phyloP scores from a whole-genome alignment of 2,888 invertebrate species.

The Cactoblastis cactorum region DNA sequence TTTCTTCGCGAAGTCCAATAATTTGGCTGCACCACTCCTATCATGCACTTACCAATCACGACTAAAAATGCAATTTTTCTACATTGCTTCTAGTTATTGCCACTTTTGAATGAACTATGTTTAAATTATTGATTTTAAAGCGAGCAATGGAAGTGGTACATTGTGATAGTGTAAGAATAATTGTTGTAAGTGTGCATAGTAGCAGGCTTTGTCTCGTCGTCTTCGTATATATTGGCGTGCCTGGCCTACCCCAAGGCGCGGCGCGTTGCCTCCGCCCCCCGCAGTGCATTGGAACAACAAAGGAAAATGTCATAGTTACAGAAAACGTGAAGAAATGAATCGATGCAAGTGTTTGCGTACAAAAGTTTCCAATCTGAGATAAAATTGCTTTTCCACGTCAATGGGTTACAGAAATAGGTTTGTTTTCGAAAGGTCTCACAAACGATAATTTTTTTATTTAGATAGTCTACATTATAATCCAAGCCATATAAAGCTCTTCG shows the following conservation, averaged over 20 bases:
- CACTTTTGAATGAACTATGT: background rate
- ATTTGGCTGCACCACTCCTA: constrained; percentile 53
- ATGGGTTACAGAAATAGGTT: background rate
- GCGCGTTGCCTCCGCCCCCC: constrained; percentile 39
- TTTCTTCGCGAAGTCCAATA: no score
- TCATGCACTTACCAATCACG: constrained; percentile 18
- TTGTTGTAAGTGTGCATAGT: constrained; percentile 33
- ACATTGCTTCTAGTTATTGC: constrained; percentile 27
- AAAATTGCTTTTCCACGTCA: background rate
- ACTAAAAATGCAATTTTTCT: background rate
- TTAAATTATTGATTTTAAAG: background rate
- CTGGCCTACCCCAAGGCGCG: constrained; percentile 67
- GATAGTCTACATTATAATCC: no score
- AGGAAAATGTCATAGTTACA: constrained; percentile 25
- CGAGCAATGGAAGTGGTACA: constrained; percentile 30
- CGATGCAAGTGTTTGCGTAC: constrained; percentile 2
- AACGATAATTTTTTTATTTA: background rate
- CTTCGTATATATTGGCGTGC: constrained; percentile 36
- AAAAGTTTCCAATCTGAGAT: constrained; percentile 3
- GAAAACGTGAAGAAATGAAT: constrained; percentile 22
- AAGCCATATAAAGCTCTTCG: no score
- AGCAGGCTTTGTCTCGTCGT: constrained; percentile 46
- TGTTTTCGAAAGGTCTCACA: background rate
- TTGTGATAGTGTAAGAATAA: constrained; percentile 9
- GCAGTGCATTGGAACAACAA: constrained; percentile 44